Evolutionary conservation across 1,140 invertebrate genomes (phyloP).

Genomic region (Halesus radiatus): DNA sequence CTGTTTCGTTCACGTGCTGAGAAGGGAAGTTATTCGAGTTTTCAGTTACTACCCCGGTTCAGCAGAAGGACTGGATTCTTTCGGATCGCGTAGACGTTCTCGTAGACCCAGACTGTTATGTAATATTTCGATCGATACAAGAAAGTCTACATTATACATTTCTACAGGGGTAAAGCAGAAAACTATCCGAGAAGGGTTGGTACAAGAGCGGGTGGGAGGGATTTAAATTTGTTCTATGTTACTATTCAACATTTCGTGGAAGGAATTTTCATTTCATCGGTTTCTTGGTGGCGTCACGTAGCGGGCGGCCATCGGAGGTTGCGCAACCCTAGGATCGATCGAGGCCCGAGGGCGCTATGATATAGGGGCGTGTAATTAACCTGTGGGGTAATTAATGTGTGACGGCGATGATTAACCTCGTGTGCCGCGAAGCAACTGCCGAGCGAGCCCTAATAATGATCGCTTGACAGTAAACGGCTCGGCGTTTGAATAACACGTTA

Average conservation of each 20-base stretch:
- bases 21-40: too few species aligned
- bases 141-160: not conserved
- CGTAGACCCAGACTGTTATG: slow-evolving; percentile 4
- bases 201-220: not conserved
- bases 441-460: too few species aligned
- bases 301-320: not conserved
- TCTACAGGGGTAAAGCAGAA: not conserved
- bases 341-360: not conserved
- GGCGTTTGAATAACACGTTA: not conserved
- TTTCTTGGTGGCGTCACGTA: not conserved
- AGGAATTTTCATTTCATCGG: not conserved
- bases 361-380: slow-evolving; percentile 9
- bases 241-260: slow-evolving; percentile 12
- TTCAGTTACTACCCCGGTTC: too few species aligned
- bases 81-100: slow-evolving; percentile 1
- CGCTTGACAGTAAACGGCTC: too few species aligned
- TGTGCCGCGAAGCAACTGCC: not conserved
- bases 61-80: not conserved
- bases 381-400: slow-evolving; percentile 9
- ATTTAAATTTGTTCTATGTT: slow-evolving; percentile 10
- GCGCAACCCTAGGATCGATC: slow-evolving; percentile 25
- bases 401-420: not conserved
- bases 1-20: too few species aligned
- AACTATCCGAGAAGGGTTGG: slow-evolving; percentile 14
- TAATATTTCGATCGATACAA: slow-evolving; percentile 26